These are phyloP conservation scores for Pogoniulus pusillus DNA, from an alignment of 2,797 vertebrate genomes.

Conservation along the genomic window DNA sequence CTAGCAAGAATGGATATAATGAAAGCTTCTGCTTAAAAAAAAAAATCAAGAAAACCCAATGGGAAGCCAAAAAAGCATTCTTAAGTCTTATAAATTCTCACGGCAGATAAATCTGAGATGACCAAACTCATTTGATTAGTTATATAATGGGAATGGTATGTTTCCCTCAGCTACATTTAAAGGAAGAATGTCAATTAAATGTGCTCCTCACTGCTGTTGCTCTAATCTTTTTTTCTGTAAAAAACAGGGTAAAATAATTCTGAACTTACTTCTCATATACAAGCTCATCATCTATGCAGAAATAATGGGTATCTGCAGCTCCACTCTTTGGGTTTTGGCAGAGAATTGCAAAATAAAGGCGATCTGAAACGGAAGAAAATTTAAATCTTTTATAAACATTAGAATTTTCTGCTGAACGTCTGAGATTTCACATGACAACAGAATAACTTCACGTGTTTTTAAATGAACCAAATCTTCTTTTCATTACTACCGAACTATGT, in stretches of 20 bases:
- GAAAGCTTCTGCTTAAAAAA: conserved; percentile 3
- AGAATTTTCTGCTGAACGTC: background rate
- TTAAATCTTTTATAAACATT: conserved; percentile 8
- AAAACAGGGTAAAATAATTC: background rate
- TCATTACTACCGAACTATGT: background rate
- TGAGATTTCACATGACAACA: background rate
- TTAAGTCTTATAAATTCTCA: background rate
- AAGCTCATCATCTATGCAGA: conserved; percentile 95
- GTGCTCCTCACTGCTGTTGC: background rate
- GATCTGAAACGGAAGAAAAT: conserved; percentile 83
- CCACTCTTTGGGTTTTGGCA: conserved; percentile 92
- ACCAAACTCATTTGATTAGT: background rate
- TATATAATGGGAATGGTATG: background rate
- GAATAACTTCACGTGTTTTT: background rate
- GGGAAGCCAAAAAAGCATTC: background rate
- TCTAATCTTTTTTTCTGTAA: background rate
- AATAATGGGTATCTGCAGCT: conserved; percentile 89
- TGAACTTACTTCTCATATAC: conserved; percentile 95
- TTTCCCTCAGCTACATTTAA: background rate
- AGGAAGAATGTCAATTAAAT: background rate
- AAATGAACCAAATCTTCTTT: background rate
- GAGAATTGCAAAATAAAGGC: conserved; percentile 94
- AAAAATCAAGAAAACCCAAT: background rate
- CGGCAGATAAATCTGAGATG: background rate
- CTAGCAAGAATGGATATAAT: background rate